phyloP scores from a whole-genome alignment of 2,797 vertebrate species.

The Chiroxiphia lanceolata region DNA sequence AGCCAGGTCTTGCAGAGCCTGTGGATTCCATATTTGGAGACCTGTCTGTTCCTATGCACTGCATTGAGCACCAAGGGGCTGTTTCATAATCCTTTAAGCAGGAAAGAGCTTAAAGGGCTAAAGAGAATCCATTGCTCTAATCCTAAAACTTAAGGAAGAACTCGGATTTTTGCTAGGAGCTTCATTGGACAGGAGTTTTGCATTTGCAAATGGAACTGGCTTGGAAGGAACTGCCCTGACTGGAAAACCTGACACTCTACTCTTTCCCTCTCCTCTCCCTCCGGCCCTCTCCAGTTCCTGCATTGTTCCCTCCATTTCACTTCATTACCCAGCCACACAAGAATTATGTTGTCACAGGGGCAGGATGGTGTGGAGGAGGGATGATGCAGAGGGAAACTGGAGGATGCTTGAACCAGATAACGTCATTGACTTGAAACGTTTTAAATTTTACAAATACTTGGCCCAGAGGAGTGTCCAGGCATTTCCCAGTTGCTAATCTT shows the following conservation, averaged over 20 bases:
- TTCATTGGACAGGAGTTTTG: not conserved
- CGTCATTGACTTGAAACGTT: not conserved
- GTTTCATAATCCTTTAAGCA: conserved; percentile 53
- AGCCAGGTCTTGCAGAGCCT: not conserved
- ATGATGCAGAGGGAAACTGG: not conserved
- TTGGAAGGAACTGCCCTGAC: not conserved
- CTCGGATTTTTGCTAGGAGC: not conserved
- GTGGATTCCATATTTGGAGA: not conserved
- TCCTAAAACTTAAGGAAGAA: conserved; percentile 20
- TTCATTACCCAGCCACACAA: not conserved
- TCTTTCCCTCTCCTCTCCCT: not conserved
- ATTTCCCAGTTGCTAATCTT: not conserved
- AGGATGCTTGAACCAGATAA: conserved; percentile 6
- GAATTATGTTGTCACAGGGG: not conserved
- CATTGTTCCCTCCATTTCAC: not conserved
- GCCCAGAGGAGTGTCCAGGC: not conserved
- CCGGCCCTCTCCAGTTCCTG: not conserved
- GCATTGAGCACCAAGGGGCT: not conserved
- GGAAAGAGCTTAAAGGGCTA: conserved; percentile 39
- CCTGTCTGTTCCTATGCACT: not conserved
- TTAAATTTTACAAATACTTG: conserved; percentile 8
- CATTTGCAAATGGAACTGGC: not conserved
- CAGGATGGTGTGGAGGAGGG: not conserved
- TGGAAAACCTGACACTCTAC: not conserved
- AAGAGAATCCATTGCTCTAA: conserved; percentile 25